phyloP scores from a whole-genome alignment of 2,113 vertebrate genomes.

The Eclectus roratus region DNA sequence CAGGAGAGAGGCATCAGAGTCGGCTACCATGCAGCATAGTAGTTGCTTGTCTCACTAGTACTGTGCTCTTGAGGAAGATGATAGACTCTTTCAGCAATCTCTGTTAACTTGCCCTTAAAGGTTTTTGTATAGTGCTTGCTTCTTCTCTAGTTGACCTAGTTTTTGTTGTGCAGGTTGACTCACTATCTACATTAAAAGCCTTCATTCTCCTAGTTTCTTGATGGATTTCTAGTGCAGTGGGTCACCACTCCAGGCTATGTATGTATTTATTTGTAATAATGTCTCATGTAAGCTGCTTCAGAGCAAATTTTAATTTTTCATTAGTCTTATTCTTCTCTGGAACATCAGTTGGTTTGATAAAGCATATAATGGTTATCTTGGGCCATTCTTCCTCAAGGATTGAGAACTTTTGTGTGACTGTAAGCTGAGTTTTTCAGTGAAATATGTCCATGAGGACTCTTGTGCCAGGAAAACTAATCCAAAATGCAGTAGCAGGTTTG shows the following conservation, averaged over 20 bases:
- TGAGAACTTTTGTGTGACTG: not conserved
- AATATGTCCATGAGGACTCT: not conserved
- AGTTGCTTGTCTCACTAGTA: not conserved
- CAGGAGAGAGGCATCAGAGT: not conserved
- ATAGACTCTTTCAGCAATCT: not conserved
- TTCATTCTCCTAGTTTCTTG: not conserved
- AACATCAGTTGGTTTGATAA: not conserved
- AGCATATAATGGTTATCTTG: not conserved
- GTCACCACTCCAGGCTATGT: not conserved
- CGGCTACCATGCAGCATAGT: not conserved
- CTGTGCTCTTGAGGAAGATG: not conserved
- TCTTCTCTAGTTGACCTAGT: constrained; percentile 55
- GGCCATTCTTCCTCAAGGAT: not conserved
- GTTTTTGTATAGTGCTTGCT: not conserved
- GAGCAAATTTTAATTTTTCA: not conserved
- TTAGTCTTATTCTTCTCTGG: not conserved
- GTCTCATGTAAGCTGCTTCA: not conserved
- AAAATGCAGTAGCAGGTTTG: not conserved
- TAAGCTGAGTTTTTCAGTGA: not conserved
- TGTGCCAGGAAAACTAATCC: not conserved
- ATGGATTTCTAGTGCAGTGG: constrained; percentile 33
- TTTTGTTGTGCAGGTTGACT: not conserved
- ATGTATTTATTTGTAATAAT: not conserved
- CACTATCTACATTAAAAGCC: not conserved
- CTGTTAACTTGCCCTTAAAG: constrained; percentile 11